Conservation (phyloP, 2,888 invertebrate genomes). For the Eristalinus aeneus region DNA sequence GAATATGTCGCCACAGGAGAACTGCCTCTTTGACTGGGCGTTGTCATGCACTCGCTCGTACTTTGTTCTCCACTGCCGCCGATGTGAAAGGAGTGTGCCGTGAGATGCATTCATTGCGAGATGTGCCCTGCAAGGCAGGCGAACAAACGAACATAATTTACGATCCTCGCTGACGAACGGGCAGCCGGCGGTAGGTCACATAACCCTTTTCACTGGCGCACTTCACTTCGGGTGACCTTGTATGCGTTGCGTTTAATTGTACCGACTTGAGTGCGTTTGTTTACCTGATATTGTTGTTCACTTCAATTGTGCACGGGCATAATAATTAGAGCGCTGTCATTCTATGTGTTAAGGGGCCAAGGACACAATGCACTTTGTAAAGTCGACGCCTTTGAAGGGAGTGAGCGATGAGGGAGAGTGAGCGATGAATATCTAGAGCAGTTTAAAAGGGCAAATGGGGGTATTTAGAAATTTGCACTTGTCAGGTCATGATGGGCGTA, state of each 20-base stretch:
- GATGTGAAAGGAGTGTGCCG: slow-evolving; percentile 25
- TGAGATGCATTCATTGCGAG: slow-evolving; percentile 23
- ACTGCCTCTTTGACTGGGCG: background rate
- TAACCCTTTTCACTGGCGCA: slow-evolving; percentile 19
- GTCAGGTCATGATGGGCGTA: background rate
- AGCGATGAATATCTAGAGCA: background rate
- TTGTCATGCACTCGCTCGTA: background rate
- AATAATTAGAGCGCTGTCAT: slow-evolving; percentile 14
- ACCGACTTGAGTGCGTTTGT: background rate
- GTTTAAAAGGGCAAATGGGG: background rate
- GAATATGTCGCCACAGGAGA: slow-evolving; percentile 37
- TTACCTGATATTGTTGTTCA: slow-evolving; percentile 3
- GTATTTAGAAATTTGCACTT: background rate
- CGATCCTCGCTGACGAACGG: background rate
- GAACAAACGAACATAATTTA: slow-evolving; percentile 20
- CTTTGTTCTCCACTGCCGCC: background rate
- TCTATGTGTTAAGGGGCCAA: slow-evolving; percentile 29
- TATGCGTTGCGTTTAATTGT: background rate
- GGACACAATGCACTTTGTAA: slow-evolving; percentile 8
- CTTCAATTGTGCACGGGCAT: background rate
- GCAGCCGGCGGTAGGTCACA: slow-evolving; percentile 5
- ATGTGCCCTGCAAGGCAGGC: background rate
- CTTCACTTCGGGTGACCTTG: slow-evolving; percentile 18
- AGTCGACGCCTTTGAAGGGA: background rate
- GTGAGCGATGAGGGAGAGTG: background rate